Evolutionary conservation across 1,140 invertebrate genomes (phyloP).

Genomic region (Drosophila yakuba): DNA sequence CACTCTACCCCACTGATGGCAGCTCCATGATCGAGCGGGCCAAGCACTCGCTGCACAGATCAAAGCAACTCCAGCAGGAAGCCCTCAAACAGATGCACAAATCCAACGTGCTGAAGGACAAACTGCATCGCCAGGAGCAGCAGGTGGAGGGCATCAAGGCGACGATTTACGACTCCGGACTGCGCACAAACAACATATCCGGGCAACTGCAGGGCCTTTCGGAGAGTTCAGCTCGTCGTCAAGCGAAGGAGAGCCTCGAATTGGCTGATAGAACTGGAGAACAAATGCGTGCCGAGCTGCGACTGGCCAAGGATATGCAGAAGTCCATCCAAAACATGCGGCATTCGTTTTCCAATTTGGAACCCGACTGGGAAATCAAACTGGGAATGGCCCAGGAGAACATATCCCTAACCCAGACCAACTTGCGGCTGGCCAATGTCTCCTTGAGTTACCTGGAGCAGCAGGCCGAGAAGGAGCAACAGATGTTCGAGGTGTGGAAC

Average conservation of each 20-base stretch:
- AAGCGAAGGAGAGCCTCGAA: constrained; percentile 84
- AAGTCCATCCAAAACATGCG: constrained; percentile 85
- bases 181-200: constrained; percentile 86
- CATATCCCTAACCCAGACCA: constrained; percentile 75
- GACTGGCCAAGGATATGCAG: constrained; percentile 85
- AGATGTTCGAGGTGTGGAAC: constrained; percentile 87
- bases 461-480: constrained; percentile 85
- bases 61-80: constrained; percentile 82
- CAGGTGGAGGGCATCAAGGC: constrained; percentile 85
- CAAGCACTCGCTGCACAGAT: constrained; percentile 83
- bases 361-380: constrained; percentile 87
- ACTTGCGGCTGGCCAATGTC: constrained; percentile 84
- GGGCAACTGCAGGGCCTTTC: constrained; percentile 55
- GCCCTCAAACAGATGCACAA: constrained; percentile 85
- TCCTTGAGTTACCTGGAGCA: constrained; percentile 86
- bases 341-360: constrained; percentile 86
- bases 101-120: constrained; percentile 80
- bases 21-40: constrained; percentile 85
- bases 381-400: constrained; percentile 83
- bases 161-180: constrained; percentile 85
- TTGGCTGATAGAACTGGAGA: constrained; percentile 85
- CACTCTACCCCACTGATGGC: constrained; percentile 77
- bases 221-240: constrained; percentile 59
- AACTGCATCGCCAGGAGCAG: constrained; percentile 85
- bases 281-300: constrained; percentile 85